Base-by-base conservation (phyloP, 2,113 vertebrate genomes). In the Neotoma lepida region DNA sequence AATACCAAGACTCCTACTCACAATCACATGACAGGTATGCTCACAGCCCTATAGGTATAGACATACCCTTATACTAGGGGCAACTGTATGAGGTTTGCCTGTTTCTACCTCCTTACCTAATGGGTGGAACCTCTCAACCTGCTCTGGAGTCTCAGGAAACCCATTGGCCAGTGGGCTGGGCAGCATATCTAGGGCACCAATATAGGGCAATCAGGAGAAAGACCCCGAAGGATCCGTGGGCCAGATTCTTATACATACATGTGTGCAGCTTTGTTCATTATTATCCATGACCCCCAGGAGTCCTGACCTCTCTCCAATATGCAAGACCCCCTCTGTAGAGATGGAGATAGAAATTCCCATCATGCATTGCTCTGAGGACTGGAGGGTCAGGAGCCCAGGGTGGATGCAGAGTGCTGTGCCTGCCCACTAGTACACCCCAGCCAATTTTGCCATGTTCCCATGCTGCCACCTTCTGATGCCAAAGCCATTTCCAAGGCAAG, bases 391-490 rank as follows among this genome's bases (percentile, higher is more conserved):
- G 44, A 86, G 64, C 5, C 26, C 61, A 85, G 87, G 15, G 18
- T 6, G 73, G 56, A 39, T 54, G 4, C 46, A 7, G 30, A 51
- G 44, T 39, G n/a, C 63, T 10, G 9, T 46, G 68, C 44, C 54
- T 30, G 33, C n/a, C 88, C 71, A 13, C 17, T 3, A 84, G 73
- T n/a, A 2, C 0, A n/a, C 39, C 74, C 56, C 64, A 51, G 30
- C 56, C 56, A 61, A 46, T 44, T 84, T 78, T 93, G 80, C 85
- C 87, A 86, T 4, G n/a, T 86, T 86, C 80, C 86, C 92, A 81
- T 86, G 88, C 96, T 96, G 97, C 95, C 96, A 95, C 90, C 93
- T 95, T 94, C 90, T 95, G 96, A 96, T 95, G 88, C 90, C 93
- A 93, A 41, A 97, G 94, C 85, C 76, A 93, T 91, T 58, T 89